phyloP scores from a whole-genome alignment of 2,797 vertebrate genomes.

The Aplochiton taeniatus region DNA sequence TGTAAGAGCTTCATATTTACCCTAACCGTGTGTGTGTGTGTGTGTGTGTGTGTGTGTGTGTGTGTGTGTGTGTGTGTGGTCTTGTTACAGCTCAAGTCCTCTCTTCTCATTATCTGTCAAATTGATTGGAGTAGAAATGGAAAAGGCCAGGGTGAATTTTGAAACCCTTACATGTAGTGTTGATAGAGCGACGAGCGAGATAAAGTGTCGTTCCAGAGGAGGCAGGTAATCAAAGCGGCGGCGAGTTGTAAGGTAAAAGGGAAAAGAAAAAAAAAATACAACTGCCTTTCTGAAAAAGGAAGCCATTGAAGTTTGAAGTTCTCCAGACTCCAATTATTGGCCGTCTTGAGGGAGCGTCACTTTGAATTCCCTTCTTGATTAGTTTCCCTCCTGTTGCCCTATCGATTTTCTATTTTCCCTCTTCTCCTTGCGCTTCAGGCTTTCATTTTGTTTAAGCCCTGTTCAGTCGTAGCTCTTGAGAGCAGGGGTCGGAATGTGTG shows the following conservation, averaged over 20 bases:
- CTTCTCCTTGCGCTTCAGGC: slow-evolving; percentile 2
- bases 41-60: not conserved
- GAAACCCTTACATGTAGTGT: slow-evolving; percentile 36
- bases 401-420: slow-evolving; percentile 39
- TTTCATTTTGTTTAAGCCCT: not conserved
- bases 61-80: not conserved
- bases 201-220: slow-evolving; percentile 3
- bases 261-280: not conserved
- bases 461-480: no score
- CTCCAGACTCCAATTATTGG: slow-evolving; percentile 9
- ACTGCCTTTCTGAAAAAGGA: slow-evolving; percentile 8
- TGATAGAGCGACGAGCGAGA: slow-evolving; percentile 13
- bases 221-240: slow-evolving; percentile 8
- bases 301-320: slow-evolving; percentile 17
- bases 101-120: slow-evolving; percentile 18
- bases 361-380: slow-evolving; percentile 28
- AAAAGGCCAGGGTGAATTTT: slow-evolving; percentile 53
- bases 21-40: not conserved
- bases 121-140: slow-evolving; percentile 55
- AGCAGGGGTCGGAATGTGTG: no score
- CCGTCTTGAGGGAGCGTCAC: slow-evolving; percentile 14
- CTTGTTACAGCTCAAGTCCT: not conserved
- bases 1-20: no score
- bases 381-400: slow-evolving; percentile 20
- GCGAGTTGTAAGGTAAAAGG: slow-evolving; percentile 4